Evolutionary conservation across 2,113 vertebrate genomes (phyloP).

Genomic region (Plectropomus leopardus): DNA sequence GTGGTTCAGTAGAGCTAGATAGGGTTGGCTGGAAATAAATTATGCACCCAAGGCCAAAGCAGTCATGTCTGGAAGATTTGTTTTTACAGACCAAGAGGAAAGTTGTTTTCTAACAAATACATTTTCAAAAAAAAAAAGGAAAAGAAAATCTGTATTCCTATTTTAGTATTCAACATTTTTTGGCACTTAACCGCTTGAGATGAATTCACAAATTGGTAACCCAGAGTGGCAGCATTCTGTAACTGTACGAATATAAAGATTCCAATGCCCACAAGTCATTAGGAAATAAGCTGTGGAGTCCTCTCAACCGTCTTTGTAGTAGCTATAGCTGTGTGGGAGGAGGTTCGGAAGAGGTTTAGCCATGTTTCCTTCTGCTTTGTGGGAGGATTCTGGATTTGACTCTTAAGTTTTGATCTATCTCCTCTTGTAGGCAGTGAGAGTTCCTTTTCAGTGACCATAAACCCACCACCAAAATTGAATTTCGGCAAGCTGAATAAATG

Average conservation of each 20-base stretch:
- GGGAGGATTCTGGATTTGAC: conserved; percentile 35
- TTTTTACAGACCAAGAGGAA: neutral
- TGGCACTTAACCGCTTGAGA: neutral
- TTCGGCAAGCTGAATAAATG: neutral
- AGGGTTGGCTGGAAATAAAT: neutral
- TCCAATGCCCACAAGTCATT: conserved; percentile 16
- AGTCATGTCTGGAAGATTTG: conserved; percentile 9
- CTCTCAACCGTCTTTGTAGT: conserved; percentile 28
- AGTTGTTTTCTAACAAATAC: neutral
- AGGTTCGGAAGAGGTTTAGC: conserved; percentile 43
- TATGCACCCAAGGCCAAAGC: neutral
- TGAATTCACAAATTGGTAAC: neutral
- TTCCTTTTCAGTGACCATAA: neutral
- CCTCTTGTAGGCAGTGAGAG: neutral
- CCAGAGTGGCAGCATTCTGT: neutral
- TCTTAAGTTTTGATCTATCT: conserved; percentile 26
- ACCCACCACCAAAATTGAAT: neutral
- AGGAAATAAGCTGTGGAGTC: conserved; percentile 24
- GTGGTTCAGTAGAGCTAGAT: conserved; percentile 3
- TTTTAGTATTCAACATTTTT: neutral
- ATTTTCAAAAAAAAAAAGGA: too few relatives aligned
- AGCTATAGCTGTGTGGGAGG: conserved; percentile 37
- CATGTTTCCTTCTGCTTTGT: conserved; percentile 41
- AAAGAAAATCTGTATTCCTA: neutral
- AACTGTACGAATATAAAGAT: conserved; percentile 6